Evolutionary conservation across 1,140 invertebrate species (phyloP).

Genomic region (Diachasmimorpha longicaudata): DNA sequence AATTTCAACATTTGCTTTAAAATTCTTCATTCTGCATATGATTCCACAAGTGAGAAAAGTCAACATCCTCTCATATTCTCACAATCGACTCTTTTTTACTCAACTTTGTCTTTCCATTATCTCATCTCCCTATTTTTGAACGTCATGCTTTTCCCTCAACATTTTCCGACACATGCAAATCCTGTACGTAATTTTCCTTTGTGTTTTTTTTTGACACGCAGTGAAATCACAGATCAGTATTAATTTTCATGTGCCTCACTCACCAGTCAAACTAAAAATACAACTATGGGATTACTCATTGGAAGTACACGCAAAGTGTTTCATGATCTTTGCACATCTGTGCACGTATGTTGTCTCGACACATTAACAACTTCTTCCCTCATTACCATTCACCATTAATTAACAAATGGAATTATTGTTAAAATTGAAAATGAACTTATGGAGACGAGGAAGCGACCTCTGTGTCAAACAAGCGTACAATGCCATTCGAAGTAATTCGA

Average conservation of each 20-base stretch:
- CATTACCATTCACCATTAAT: neutral
- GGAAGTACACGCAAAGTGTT: neutral
- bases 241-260: neutral
- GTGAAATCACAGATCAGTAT: neutral
- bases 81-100: no score
- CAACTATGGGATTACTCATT: neutral
- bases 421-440: neutral
- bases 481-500: neutral
- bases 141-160: neutral
- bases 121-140: no score
- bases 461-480: neutral
- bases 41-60: no score
- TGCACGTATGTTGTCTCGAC: neutral
- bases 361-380: neutral
- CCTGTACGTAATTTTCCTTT: neutral
- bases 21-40: no score
- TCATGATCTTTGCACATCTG: neutral
- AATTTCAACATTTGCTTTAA: no score
- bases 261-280: neutral
- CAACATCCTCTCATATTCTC: no score
- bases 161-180: neutral
- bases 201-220: neutral
- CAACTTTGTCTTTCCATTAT: no score
- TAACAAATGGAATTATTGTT: neutral
- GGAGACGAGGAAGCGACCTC: neutral